A percentile compares a stretch with the other conserved stretches of the same genome.
These are phyloP conservation scores for Octopus sinensis DNA, from an alignment of 1,140 invertebrate species.

Conservation along the genomic window DNA sequence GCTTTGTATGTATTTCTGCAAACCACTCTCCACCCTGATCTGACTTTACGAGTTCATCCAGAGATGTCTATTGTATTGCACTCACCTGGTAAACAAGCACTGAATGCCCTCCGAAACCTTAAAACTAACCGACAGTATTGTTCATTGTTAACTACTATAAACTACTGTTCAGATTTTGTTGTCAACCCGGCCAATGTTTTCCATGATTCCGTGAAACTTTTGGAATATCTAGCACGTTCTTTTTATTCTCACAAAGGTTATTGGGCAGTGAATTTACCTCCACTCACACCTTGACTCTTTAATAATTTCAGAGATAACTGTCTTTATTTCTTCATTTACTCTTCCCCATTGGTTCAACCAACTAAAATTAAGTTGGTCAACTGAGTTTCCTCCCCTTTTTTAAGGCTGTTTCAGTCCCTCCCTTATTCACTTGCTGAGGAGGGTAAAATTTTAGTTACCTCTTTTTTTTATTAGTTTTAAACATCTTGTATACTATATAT, in stretches of 20 bases:
- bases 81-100: background rate
- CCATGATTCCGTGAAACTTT: background rate
- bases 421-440: too few species aligned
- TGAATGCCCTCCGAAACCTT: background rate
- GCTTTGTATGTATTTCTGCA: background rate
- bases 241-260: constrained; percentile 9
- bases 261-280: background rate
- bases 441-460: too few species aligned
- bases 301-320: too few species aligned
- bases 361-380: too few species aligned
- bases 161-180: constrained; percentile 1
- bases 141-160: background rate
- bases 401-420: too few species aligned
- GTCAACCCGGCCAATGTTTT: constrained; percentile 8
- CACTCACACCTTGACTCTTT: background rate
- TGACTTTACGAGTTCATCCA: constrained; percentile 1
- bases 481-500: too few species aligned
- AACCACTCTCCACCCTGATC: background rate
- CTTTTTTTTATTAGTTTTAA: too few species aligned
- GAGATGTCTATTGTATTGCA: constrained; percentile 3
- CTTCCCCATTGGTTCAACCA: too few species aligned
- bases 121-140: background rate
- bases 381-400: too few species aligned
- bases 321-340: too few species aligned
- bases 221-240: background rate